Conservation (phyloP, 2,113 vertebrate species). For the Protomyctophum bolini region DNA sequence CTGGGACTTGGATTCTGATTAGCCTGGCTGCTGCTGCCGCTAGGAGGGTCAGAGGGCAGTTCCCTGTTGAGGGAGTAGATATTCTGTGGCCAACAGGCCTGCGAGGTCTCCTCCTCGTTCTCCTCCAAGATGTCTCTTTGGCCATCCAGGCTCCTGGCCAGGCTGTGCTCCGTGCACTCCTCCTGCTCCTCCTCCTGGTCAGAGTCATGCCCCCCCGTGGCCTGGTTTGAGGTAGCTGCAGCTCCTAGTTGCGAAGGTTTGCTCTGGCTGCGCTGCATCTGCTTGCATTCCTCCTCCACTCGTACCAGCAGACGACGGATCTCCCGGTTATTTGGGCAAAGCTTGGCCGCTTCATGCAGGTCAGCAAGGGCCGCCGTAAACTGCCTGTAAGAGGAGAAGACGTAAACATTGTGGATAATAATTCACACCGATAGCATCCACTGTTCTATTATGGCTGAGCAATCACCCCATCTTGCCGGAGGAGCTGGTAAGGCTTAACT, state of each 20-base stretch:
- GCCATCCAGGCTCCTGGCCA: slow-evolving; percentile 58
- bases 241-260: slow-evolving; percentile 64
- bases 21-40: slow-evolving; percentile 59
- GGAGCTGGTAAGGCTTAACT: too few species aligned
- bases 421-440: neutral
- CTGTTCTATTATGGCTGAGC: neutral
- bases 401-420: slow-evolving; percentile 5
- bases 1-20: slow-evolving; percentile 69
- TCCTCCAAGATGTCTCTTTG: slow-evolving; percentile 73
- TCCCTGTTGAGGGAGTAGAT: slow-evolving; percentile 76
- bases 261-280: slow-evolving; percentile 86
- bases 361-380: slow-evolving; percentile 89
- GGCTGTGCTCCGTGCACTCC: slow-evolving; percentile 56
- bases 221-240: slow-evolving; percentile 57
- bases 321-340: slow-evolving; percentile 93
- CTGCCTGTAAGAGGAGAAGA: slow-evolving; percentile 80
- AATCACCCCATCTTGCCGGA: neutral
- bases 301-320: slow-evolving; percentile 89
- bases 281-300: slow-evolving; percentile 94
- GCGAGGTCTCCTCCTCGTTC: slow-evolving; percentile 65
- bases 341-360: slow-evolving; percentile 88
- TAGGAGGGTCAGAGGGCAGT: slow-evolving; percentile 63
- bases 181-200: slow-evolving; percentile 78
- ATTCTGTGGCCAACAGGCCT: slow-evolving; percentile 73
- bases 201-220: slow-evolving; percentile 73